Conservation (phyloP, 2,888 invertebrate genomes). For the Rhyacophila evoluta region DNA sequence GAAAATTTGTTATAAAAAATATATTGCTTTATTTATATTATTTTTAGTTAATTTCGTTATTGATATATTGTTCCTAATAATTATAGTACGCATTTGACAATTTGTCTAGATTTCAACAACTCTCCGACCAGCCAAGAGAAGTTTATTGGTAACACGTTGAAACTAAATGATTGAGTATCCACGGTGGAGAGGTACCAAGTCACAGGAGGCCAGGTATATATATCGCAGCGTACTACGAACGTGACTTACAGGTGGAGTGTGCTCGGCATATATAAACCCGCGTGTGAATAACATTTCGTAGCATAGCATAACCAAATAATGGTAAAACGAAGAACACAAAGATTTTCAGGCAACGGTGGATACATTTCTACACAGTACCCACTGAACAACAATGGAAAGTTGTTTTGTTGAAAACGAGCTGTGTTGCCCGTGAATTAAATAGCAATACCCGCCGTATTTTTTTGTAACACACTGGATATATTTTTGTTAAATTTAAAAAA, state of each 20-base stretch:
- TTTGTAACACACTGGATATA: too few relatives aligned
- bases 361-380: not conserved
- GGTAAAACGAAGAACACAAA: slow-evolving; percentile 14
- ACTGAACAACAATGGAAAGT: not conserved
- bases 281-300: slow-evolving; percentile 22
- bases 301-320: slow-evolving; percentile 5
- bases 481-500: too few relatives aligned
- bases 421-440: not conserved
- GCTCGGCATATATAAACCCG: slow-evolving; percentile 8
- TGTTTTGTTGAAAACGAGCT: not conserved
- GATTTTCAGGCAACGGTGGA: not conserved
- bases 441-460: too few relatives aligned
- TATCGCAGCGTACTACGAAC: not conserved
- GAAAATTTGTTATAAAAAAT: too few relatives aligned
- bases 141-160: not conserved
- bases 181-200: not conserved
- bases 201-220: not conserved
- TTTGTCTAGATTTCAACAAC: not conserved
- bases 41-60: too few relatives aligned
- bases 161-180: slow-evolving; percentile 9
- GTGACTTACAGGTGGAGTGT: slow-evolving; percentile 18
- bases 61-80: too few relatives aligned
- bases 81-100: too few relatives aligned
- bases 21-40: too few relatives aligned
- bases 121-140: not conserved